phyloP scores from a whole-genome alignment of 2,888 invertebrate species.

The Troides oblongomaculatus region DNA sequence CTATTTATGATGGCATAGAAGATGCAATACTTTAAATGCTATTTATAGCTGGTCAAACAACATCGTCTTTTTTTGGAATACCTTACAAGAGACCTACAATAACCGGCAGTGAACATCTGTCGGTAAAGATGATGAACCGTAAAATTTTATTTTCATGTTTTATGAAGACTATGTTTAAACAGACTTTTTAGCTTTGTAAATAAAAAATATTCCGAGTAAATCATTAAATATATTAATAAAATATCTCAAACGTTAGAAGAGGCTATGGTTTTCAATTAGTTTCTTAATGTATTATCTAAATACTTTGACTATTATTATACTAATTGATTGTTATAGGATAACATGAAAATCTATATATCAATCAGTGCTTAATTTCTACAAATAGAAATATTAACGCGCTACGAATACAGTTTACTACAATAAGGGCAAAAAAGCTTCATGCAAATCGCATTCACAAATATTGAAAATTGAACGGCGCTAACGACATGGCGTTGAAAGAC shows the following conservation, averaged over 20 bases:
- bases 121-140: too few relatives aligned
- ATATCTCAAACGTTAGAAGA: too few relatives aligned
- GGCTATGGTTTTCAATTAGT: too few relatives aligned
- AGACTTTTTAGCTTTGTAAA: neutral
- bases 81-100: too few relatives aligned
- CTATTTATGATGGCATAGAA: too few relatives aligned
- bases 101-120: too few relatives aligned
- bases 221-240: neutral
- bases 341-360: neutral
- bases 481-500: conserved; percentile 21
- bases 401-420: neutral
- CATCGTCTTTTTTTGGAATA: too few relatives aligned
- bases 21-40: too few relatives aligned
- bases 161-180: neutral
- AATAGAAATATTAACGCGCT: neutral
- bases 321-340: neutral
- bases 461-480: conserved; percentile 23
- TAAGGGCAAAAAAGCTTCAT: conserved; percentile 5
- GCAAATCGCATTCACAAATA: conserved; percentile 20
- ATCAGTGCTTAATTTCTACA: neutral
- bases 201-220: neutral
- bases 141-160: too few relatives aligned
- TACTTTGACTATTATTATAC: too few relatives aligned
- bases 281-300: too few relatives aligned
- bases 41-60: too few relatives aligned